These are phyloP conservation scores for Lineus longissimus DNA, from an alignment of 1,140 invertebrate species.

Conservation along the genomic window DNA sequence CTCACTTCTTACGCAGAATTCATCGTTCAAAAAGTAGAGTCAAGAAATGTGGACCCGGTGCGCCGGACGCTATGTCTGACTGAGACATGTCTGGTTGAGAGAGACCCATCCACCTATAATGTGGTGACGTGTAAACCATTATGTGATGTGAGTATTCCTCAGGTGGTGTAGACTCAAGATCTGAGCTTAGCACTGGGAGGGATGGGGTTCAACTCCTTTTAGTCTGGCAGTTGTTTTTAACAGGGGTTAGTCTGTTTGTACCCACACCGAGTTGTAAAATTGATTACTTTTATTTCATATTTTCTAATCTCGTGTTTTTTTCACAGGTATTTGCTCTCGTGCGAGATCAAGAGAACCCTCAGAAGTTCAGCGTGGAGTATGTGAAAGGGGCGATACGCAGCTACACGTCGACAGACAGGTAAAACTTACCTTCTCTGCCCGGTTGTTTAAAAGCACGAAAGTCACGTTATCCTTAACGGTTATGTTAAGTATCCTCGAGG, in stretches of 20 bases:
- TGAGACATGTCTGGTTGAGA: slow-evolving; percentile 90
- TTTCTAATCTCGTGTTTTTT: slow-evolving; percentile 18
- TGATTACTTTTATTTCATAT: slow-evolving; percentile 5
- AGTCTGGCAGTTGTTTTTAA: not conserved
- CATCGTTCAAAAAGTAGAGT: slow-evolving; percentile 48
- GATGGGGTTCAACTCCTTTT: no score
- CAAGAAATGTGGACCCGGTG: slow-evolving; percentile 56
- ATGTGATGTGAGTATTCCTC: slow-evolving; percentile 64
- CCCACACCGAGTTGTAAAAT: not conserved
- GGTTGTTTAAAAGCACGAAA: no score
- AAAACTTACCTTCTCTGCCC: not conserved
- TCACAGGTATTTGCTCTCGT: slow-evolving; percentile 76
- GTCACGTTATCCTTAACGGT: no score
- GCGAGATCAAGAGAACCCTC: slow-evolving; percentile 83
- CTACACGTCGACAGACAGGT: slow-evolving; percentile 83
- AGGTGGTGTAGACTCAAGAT: not conserved
- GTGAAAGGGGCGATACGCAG: slow-evolving; percentile 82
- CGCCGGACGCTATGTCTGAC: slow-evolving; percentile 89
- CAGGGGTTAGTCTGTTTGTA: no score
- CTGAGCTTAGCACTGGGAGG: not conserved
- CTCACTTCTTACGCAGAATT: slow-evolving; percentile 53
- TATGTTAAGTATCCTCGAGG: no score
- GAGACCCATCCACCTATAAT: slow-evolving; percentile 93
- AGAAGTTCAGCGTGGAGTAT: slow-evolving; percentile 92
- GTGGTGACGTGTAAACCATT: slow-evolving; percentile 84